Evolutionary conservation across 2,113 vertebrate genomes (phyloP).

Genomic region (Eleginops maclovinus): DNA sequence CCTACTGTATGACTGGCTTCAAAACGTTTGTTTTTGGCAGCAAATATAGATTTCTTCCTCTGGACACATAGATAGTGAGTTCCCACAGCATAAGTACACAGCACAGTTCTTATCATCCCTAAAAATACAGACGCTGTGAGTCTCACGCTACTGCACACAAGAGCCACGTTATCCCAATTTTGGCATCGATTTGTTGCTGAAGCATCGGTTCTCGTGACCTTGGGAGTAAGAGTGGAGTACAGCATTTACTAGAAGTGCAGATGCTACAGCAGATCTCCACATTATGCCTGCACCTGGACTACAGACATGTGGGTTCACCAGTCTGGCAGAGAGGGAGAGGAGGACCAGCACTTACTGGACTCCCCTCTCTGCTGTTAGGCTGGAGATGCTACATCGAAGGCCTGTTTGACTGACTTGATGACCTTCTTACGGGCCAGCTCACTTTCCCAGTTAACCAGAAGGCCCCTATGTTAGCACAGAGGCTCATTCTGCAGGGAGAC

Average conservation of each 20-base stretch:
- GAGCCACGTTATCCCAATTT: too few species aligned
- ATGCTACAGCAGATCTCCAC: background rate
- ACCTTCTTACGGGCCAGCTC: background rate
- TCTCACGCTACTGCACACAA: too few species aligned
- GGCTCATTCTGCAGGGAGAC: background rate
- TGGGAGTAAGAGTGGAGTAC: background rate
- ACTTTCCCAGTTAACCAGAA: constrained; percentile 6
- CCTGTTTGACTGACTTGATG: background rate
- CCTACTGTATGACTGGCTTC: too few species aligned
- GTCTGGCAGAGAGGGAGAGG: background rate
- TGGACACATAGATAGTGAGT: too few species aligned
- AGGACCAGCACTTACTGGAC: background rate
- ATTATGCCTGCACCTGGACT: background rate
- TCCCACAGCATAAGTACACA: too few species aligned
- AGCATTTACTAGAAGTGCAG: background rate
- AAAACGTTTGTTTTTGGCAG: too few species aligned
- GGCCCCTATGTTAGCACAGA: background rate
- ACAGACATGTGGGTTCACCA: background rate
- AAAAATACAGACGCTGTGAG: too few species aligned
- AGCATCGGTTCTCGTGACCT: background rate
- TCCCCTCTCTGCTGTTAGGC: background rate
- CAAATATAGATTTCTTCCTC: too few species aligned
- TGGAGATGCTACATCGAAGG: background rate
- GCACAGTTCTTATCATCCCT: too few species aligned
- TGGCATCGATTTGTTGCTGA: too few species aligned